Base-by-base conservation (phyloP, 2,888 invertebrate genomes). In the Automeris io region DNA sequence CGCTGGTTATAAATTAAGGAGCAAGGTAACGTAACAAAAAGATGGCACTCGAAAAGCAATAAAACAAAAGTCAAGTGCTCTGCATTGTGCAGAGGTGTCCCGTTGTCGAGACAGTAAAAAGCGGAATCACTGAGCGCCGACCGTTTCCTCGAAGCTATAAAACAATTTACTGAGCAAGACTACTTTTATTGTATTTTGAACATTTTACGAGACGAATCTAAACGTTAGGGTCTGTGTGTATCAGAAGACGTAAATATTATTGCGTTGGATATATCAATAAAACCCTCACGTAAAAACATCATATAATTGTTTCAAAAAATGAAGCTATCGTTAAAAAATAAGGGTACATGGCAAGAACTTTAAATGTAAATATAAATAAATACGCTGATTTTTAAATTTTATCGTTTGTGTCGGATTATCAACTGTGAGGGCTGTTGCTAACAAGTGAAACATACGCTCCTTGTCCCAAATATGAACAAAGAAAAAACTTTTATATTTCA, bases 111-210 rank as follows among this genome's bases (percentile, higher is more conserved):
- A 57, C 60, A 38, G 42, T 46, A 43, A 61, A 60, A 60, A 55
- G 29, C 29, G 8, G 29, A 29, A 16, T 29, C 29, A 29, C 29
- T 37, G 31, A 37, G 37, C 32, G 23, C 22, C 9, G 11, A 23
- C 22, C 53, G 54, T 53, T 55, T 56, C 61, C 57, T 59, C 54
- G 58, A 54, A 54, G 47, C 44, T 43, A 48, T 59, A 58, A 61
- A 61, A 57, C 54, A 55, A 57, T 57, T 43, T 45, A 37, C 32
- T 32, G 32, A 31, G 37, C 23, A 37, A 37, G 31, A 37, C 37
- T 32, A 37, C 37, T 37, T 37, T 37, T 37, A 37, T 37, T 23
- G 26, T 18, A 32, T 23, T 37, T 23, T 8, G 23, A 32, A 22
- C 13, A 23, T 37, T 37, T 37, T 37, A 37, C 37, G 37, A 37